phyloP scores from a whole-genome alignment of 2,888 invertebrate species.

The Mythimna pallens region DNA sequence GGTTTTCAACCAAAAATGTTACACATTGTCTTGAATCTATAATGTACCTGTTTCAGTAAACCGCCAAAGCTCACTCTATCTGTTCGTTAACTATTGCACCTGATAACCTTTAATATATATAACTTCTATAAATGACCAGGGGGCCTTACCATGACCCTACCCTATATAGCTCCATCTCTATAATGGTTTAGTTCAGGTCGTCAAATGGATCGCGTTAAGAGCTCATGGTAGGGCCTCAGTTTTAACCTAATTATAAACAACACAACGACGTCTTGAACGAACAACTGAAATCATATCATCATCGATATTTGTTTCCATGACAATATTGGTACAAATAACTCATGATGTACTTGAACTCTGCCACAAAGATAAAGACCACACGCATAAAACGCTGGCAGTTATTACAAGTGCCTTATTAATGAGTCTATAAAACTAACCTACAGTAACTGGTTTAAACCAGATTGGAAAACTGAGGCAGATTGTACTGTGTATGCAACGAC shows the following conservation, averaged over 20 bases:
- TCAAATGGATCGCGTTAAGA: too few species aligned
- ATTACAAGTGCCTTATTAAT: slow-evolving; percentile 46
- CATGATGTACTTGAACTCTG: not conserved
- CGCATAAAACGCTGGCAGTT: slow-evolving; percentile 28
- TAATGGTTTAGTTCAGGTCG: too few species aligned
- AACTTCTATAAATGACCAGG: not conserved
- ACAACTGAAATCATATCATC: slow-evolving; percentile 15
- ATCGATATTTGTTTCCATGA: slow-evolving; percentile 21
- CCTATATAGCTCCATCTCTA: too few species aligned
- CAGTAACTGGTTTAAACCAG: slow-evolving; percentile 42
- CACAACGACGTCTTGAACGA: slow-evolving; percentile 3
- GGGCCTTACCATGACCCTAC: too few species aligned
- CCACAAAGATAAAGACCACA: slow-evolving; percentile 22
- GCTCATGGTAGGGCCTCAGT: not conserved
- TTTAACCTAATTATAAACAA: slow-evolving; percentile 10
- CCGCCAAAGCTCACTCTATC: too few species aligned
- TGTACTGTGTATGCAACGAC: slow-evolving; percentile 44
- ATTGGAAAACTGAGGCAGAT: slow-evolving; percentile 54
- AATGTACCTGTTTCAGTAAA: not conserved
- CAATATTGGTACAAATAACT: slow-evolving; percentile 25
- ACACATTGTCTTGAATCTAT: not conserved
- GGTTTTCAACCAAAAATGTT: not conserved
- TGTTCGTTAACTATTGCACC: not conserved
- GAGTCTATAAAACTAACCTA: slow-evolving; percentile 48
- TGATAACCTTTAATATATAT: slow-evolving; percentile 4